phyloP scores from a whole-genome alignment of 2,797 vertebrate genomes.

The Acrossocheilus wenchowensis region DNA sequence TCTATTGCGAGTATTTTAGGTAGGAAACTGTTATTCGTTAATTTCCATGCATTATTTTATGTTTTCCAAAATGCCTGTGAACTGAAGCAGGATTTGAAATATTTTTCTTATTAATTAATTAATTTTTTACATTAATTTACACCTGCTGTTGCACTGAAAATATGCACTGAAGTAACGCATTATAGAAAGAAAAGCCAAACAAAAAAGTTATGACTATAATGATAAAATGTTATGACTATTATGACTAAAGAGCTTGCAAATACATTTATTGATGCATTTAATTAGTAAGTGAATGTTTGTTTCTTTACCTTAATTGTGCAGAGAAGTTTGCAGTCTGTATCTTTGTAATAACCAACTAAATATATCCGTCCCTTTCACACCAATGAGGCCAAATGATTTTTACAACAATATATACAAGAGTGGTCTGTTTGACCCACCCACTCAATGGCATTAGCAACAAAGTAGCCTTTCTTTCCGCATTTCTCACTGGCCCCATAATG shows the following conservation, averaged over 20 bases:
- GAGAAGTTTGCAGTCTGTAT: slow-evolving; percentile 8
- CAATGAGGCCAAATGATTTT: slow-evolving; percentile 69
- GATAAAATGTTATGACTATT: neutral
- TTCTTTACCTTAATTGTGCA: slow-evolving; percentile 71
- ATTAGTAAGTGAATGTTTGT: neutral
- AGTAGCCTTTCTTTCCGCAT: slow-evolving; percentile 76
- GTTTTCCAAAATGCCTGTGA: neutral
- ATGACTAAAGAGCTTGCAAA: neutral
- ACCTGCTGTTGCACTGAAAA: neutral
- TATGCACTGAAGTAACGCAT: neutral
- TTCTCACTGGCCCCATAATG: slow-evolving; percentile 73
- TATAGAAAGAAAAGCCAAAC: neutral
- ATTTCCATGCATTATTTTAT: neutral
- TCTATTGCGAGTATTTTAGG: neutral
- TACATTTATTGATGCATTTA: neutral
- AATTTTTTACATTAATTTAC: neutral
- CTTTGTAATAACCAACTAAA: slow-evolving; percentile 45
- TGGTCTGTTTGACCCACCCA: slow-evolving; percentile 78
- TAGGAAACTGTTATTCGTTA: neutral
- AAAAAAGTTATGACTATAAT: neutral
- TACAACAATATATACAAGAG: slow-evolving; percentile 74
- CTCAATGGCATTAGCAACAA: slow-evolving; percentile 77
- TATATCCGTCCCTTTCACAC: slow-evolving; percentile 66
- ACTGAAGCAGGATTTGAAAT: neutral
- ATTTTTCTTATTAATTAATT: neutral